These are phyloP conservation scores for Mormyrus hasselquistii DNA, from an alignment of 2,797 vertebrate species.

Conservation along the genomic window DNA sequence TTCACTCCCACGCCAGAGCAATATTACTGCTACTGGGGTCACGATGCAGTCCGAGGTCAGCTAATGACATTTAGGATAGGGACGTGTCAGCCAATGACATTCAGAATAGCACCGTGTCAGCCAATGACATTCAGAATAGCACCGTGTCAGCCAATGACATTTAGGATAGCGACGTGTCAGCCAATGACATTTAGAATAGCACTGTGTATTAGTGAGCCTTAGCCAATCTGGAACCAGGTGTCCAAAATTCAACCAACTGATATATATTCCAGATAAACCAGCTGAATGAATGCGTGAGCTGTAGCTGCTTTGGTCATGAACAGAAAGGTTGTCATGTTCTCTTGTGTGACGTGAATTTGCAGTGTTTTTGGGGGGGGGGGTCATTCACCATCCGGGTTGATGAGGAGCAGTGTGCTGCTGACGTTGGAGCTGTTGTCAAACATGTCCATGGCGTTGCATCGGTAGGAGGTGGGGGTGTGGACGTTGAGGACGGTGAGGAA, in stretches of 20 bases:
- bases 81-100: no score
- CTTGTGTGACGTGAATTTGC: background rate
- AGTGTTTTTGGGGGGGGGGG: background rate
- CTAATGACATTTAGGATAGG: no score
- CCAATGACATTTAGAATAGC: background rate
- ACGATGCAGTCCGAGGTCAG: background rate
- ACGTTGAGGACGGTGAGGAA: background rate
- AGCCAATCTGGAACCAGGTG: background rate
- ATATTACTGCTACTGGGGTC: background rate
- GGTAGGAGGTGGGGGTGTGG: background rate
- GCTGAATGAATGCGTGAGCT: background rate
- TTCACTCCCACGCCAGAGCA: background rate
- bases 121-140: background rate
- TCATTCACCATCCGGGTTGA: background rate
- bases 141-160: background rate
- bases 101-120: background rate
- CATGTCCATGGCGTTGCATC: background rate
- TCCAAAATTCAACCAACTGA: background rate
- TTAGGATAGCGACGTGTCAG: background rate
- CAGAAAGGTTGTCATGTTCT: background rate
- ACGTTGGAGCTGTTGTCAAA: background rate
- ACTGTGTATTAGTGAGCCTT: background rate
- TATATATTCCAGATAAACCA: background rate
- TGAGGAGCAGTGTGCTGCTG: background rate
- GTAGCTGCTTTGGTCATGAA: background rate